Evolutionary conservation across 2,888 invertebrate genomes (phyloP).

Genomic region (Cerastis rubricosa): DNA sequence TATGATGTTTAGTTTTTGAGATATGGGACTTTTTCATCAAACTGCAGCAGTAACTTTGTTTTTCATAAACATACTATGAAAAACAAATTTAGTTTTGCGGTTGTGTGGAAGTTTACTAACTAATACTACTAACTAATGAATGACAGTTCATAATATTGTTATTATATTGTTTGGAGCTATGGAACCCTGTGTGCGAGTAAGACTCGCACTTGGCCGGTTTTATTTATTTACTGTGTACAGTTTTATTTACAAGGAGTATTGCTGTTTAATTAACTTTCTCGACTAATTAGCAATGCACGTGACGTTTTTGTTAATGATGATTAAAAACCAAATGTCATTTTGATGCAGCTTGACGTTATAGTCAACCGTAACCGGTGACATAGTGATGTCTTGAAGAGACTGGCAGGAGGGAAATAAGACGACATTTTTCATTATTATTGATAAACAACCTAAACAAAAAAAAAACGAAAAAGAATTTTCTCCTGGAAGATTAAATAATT

Average conservation of each 20-base stretch:
- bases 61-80: no score
- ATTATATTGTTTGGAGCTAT: no score
- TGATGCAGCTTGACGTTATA: neutral
- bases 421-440: neutral
- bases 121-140: no score
- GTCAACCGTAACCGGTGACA: neutral
- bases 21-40: no score
- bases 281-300: constrained; percentile 13
- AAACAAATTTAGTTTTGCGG: no score
- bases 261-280: constrained; percentile 55
- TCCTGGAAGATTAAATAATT: neutral
- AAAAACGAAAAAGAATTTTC: neutral
- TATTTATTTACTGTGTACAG: constrained; percentile 35
- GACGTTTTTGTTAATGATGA: constrained; percentile 13
- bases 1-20: no score
- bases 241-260: constrained; percentile 37
- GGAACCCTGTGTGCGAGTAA: no score
- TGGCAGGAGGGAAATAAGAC: neutral
- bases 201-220: no score
- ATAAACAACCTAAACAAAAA: neutral
- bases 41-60: no score
- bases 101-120: no score
- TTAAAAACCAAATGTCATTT: constrained; percentile 11
- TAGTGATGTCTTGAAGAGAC: neutral
- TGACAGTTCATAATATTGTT: no score